These are phyloP conservation scores for Tribolium freemani DNA, from an alignment of 2,888 invertebrate genomes.

Conservation along the genomic window DNA sequence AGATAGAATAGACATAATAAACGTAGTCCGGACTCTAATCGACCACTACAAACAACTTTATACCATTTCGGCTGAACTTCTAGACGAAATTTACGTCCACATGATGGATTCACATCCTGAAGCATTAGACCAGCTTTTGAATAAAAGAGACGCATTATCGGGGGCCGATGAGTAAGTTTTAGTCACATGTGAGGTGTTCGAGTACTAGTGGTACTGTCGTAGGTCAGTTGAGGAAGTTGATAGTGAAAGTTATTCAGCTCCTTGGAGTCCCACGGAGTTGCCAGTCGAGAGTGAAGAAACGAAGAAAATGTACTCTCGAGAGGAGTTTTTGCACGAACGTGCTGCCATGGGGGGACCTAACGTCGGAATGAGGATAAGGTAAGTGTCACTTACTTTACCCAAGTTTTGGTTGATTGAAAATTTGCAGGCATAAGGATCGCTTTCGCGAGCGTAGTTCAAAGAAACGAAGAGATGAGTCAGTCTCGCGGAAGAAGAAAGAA, in stretches of 20 bases:
- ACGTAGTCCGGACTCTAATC: slow-evolving; percentile 85
- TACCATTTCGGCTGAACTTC: slow-evolving; percentile 82
- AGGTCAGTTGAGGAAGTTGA: slow-evolving; percentile 68
- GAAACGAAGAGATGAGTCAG: slow-evolving; percentile 70
- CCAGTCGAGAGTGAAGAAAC: slow-evolving; percentile 54
- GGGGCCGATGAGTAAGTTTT: slow-evolving; percentile 68
- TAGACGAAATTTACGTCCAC: slow-evolving; percentile 89
- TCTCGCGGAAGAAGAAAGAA: slow-evolving; percentile 63
- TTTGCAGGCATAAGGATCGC: slow-evolving; percentile 65
- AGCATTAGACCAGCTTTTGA: slow-evolving; percentile 78
- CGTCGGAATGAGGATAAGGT: slow-evolving; percentile 67
- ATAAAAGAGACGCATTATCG: slow-evolving; percentile 65
- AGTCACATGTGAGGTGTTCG: not conserved
- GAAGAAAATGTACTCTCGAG: slow-evolving; percentile 79
- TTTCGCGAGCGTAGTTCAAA: slow-evolving; percentile 65
- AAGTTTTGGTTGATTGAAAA: not conserved
- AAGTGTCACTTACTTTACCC: slow-evolving; percentile 17
- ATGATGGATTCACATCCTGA: slow-evolving; percentile 89
- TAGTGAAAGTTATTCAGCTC: slow-evolving; percentile 68
- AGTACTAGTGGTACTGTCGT: slow-evolving; percentile 31
- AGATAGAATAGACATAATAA: slow-evolving; percentile 90
- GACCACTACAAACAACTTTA: slow-evolving; percentile 81
- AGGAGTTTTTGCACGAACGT: slow-evolving; percentile 81
- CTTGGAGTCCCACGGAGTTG: slow-evolving; percentile 60
- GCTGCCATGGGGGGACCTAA: slow-evolving; percentile 80